Base-by-base conservation (phyloP, 2,888 invertebrate species). In the Limnephilus marmoratus region DNA sequence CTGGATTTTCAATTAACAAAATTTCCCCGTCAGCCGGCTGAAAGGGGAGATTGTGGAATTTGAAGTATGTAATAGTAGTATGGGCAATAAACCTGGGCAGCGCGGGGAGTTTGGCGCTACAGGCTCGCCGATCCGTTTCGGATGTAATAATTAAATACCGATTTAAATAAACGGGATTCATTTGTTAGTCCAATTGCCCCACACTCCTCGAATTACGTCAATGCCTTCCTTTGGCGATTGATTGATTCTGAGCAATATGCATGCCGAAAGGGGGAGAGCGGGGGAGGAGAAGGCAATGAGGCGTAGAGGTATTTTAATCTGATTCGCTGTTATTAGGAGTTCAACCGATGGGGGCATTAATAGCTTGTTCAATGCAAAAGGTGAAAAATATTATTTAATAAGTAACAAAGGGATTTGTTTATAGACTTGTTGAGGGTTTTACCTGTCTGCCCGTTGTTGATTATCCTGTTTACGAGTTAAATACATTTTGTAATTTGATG, bases 71-170 rank as follows among this genome's bases (percentile, higher is more conserved):
- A 88, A 68, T 45, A 34, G 90, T 83, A 90, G 80, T 81, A 41
- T 80, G 81, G 87, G 85, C 34, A 29, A 37, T 34, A 91, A 85
- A 37, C 45, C 24, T 12, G 87, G 86, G 45, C n/a, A 85, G 81
- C 41, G 82, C 31, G 81, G 31, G 91, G 91, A 18, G 24, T 24
- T n/a, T 68, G 80, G 41, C 80, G 90, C 90, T 81, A 68, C 68
- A 68, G 68, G 68, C 68, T n/a, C 87, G 81, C 91, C 87, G 81
- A 91, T 81, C 87, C 53, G 81, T 87, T 91, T 91, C 91, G 45
- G 90, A 90, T 90, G 90, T 85, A 85, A 90, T 92, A 90, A 92
- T 92, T 92, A 92, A 92, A 92, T 90, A 92, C 90, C 92, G 92
- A 92, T 92, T 92, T 92, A 90, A 90, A 90, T 92, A 92, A 92